A percentile compares a stretch with the other conserved stretches of the same genome.
Evolutionary conservation across 2,113 vertebrate species (phyloP).

Genomic region (Sterrhoptilus dennistouni): DNA sequence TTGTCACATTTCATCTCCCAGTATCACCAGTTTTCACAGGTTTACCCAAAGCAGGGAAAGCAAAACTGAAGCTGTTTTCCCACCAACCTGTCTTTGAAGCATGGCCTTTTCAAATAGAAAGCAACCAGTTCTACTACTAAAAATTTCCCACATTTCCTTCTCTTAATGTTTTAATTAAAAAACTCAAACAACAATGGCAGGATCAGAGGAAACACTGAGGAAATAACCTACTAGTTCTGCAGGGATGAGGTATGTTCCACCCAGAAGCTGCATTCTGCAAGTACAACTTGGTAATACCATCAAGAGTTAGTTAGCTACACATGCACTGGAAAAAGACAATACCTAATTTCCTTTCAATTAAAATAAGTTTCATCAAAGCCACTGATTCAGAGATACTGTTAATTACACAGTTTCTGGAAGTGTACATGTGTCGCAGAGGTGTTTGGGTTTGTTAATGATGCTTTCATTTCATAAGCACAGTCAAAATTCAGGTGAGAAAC

Average conservation of each 20-base stretch:
- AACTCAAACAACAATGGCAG: neutral
- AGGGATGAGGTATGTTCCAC: neutral
- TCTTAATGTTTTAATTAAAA: neutral
- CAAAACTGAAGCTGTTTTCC: neutral
- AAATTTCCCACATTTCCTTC: neutral
- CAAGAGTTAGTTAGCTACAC: neutral
- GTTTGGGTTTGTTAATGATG: neutral
- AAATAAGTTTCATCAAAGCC: neutral
- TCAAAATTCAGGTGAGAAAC: neutral
- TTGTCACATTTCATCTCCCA: neutral
- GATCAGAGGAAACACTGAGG: neutral
- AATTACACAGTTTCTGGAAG: neutral
- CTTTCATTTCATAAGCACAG: neutral
- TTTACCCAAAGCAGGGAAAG: neutral
- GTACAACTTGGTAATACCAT: neutral
- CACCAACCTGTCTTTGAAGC: neutral
- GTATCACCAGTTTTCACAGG: neutral
- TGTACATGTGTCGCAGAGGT: neutral
- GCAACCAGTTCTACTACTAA: neutral
- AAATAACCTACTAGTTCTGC: neutral
- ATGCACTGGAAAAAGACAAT: neutral
- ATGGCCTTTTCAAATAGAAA: neutral
- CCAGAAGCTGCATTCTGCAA: neutral
- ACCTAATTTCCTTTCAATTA: slow-evolving; percentile 7
- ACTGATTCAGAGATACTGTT: neutral